Evolutionary conservation across 2,113 vertebrate species (phyloP).

Genomic region (Neodontobutis hainanensis): DNA sequence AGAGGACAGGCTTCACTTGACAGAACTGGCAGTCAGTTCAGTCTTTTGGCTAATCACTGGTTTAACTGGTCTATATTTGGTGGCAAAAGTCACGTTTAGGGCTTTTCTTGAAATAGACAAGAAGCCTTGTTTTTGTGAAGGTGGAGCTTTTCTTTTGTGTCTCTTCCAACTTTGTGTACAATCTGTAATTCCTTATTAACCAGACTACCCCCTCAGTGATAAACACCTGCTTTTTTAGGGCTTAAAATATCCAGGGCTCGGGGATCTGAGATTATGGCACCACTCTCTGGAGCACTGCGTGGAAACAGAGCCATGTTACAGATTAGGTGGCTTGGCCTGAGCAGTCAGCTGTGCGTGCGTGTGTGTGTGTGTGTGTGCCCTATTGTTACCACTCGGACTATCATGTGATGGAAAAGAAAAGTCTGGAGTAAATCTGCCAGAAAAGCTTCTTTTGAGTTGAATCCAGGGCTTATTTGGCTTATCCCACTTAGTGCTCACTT

Average conservation of each 20-base stretch:
- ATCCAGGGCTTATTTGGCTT: constrained; percentile 37
- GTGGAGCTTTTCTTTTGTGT: background rate
- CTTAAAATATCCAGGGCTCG: constrained; percentile 1
- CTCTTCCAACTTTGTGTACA: constrained; percentile 1
- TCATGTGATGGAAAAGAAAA: constrained; percentile 31
- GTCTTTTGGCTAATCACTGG: background rate
- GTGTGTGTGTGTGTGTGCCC: constrained; percentile 13
- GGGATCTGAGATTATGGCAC: background rate
- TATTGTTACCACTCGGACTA: constrained; percentile 4
- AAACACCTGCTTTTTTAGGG: constrained; percentile 11
- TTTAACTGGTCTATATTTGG: background rate
- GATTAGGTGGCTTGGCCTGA: constrained; percentile 2
- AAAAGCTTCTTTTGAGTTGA: constrained; percentile 26
- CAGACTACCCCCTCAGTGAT: background rate
- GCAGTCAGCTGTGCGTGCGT: constrained; percentile 17
- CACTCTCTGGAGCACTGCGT: background rate
- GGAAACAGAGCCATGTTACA: background rate
- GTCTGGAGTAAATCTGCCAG: constrained; percentile 25
- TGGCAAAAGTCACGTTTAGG: background rate
- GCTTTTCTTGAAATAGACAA: background rate
- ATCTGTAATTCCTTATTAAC: background rate
- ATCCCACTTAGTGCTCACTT: constrained; percentile 25
- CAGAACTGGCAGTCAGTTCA: background rate
- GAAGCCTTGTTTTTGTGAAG: background rate
- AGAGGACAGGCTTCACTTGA: background rate